Base-by-base conservation (phyloP, 2,888 invertebrate genomes). In the Eristalis intricaria region DNA sequence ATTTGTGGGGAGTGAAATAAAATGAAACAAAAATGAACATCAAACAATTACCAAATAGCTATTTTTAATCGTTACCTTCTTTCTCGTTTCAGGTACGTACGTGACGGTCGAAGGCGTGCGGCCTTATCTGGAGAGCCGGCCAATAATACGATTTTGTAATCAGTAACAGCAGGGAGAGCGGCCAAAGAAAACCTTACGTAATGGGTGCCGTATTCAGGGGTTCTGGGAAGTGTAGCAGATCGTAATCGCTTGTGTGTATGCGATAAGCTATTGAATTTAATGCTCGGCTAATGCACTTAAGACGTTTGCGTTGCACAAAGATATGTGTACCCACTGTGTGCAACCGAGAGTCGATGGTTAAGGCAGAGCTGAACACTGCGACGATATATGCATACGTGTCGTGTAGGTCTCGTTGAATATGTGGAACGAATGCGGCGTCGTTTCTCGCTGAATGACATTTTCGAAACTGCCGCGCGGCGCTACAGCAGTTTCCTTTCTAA, bases 401-500 rank as follows among this genome's bases (percentile, higher is more conserved):
- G n/a, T 43, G 5, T n/a, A n/a, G 50, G n/a, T 29, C 23, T 22
- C 43, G 68, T 32, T 43, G 60, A 22, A 29, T 69, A 69, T 81
- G 43, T 66, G 22, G 7, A 58, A 7, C 71, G 29, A 65, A 66
- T 43, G 38, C n/a, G 26, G 50, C 3, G 38, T 11, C 13, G 38
- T 13, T 13, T 38, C 69, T 56, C 69, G 40, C 60, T 73, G 64
- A 85, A 73, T 85, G 81, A 77, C 80, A 80, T 84, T 84, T 84
- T 71, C 75, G 68, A 60, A 73, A 81, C 60, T 70, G 66, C 75
- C 65, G 40, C 32, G 32, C 8, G 7, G 29, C 29, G 10, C 66
- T 50, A 63, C 61, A 74, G 63, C 73, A 76, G 81, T 85, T 85
- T 85, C 85, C 85, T 85, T 85, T 85, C 85, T 84, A 84, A 84